Evolutionary conservation across 2,888 invertebrate species (phyloP).

Genomic region (Boloria euphrosyne): DNA sequence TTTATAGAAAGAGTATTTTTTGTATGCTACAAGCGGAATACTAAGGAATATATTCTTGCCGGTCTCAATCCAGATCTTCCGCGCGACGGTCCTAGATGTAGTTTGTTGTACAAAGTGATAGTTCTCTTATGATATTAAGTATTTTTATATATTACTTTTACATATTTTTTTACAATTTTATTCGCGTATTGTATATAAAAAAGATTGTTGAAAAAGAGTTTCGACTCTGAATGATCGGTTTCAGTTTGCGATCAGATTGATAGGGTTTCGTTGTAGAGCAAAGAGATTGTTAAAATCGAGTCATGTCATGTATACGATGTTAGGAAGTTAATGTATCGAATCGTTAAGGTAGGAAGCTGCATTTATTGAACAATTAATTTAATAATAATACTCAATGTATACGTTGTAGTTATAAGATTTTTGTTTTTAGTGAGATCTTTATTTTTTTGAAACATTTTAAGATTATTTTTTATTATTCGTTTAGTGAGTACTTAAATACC

Average conservation of each 20-base stretch:
- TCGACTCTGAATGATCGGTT: constrained; percentile 57
- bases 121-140: constrained; percentile 81
- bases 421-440: constrained; percentile 73
- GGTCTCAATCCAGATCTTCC: constrained; percentile 64
- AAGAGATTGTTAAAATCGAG: constrained; percentile 53
- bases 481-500: constrained; percentile 56
- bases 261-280: constrained; percentile 59
- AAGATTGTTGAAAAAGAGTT: constrained; percentile 62
- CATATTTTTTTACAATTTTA: constrained; percentile 80
- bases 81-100: constrained; percentile 68
- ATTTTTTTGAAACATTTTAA: constrained; percentile 57
- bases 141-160: constrained; percentile 81
- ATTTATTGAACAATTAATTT: constrained; percentile 75
- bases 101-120: constrained; percentile 81
- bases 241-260: constrained; percentile 62
- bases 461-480: constrained; percentile 50
- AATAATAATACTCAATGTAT: constrained; percentile 80
- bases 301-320: constrained; percentile 74
- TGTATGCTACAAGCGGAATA: constrained; percentile 30
- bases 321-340: constrained; percentile 65
- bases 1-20: constrained; percentile 44
- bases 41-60: constrained; percentile 36
- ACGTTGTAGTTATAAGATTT: constrained; percentile 74
- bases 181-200: constrained; percentile 70
- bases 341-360: constrained; percentile 72